These are phyloP conservation scores for Prorops nasuta DNA, from an alignment of 1,140 invertebrate genomes.

Conservation along the genomic window DNA sequence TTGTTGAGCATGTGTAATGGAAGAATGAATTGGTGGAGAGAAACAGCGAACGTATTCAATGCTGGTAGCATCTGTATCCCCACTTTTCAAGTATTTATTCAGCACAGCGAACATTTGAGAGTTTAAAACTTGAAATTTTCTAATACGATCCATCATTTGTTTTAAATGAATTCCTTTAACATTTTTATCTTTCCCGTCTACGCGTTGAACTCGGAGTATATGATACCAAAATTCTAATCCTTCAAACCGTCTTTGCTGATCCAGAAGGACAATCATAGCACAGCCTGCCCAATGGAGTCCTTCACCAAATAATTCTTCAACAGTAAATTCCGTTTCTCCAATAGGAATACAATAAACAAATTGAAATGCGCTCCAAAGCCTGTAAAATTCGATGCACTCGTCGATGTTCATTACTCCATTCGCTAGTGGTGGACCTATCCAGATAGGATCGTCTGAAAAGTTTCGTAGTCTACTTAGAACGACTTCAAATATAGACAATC, in stretches of 20 bases:
- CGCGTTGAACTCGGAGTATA: constrained; percentile 91
- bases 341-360: constrained; percentile 98
- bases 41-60: constrained; percentile 97
- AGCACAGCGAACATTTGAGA: constrained; percentile 98
- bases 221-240: constrained; percentile 99
- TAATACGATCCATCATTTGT: constrained; percentile 95
- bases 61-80: constrained; percentile 80
- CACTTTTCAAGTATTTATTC: constrained; percentile 91
- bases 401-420: constrained; percentile 96
- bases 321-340: constrained; percentile 94
- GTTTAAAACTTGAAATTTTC: constrained; percentile 96
- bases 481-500: constrained; percentile 97
- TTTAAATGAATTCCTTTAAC: constrained; percentile 95
- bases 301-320: constrained; percentile 98
- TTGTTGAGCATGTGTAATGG: constrained; percentile 59
- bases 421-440: constrained; percentile 84
- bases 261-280: constrained; percentile 95
- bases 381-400: constrained; percentile 96
- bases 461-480: constrained; percentile 83
- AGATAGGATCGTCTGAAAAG: constrained; percentile 85
- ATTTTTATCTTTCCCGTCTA: constrained; percentile 94
- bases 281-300: constrained; percentile 99
- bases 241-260: constrained; percentile 95
- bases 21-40: constrained; percentile 87
- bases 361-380: constrained; percentile 97